Evolutionary conservation across 2,113 vertebrate species (phyloP).

Genomic region (Dascyllus trimaculatus): DNA sequence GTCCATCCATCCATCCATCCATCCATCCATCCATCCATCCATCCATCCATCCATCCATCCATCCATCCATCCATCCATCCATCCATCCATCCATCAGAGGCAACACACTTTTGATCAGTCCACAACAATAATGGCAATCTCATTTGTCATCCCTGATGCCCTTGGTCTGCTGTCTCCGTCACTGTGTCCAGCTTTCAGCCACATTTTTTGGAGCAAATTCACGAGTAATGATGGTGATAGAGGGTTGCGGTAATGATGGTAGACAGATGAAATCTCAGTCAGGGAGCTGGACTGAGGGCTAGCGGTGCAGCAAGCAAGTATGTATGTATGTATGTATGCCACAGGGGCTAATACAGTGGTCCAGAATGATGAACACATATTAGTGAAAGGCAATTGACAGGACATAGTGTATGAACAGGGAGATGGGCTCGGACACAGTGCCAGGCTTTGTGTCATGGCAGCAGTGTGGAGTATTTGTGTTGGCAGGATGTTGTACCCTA

Average conservation of each 20-base stretch:
- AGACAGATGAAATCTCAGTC: constrained; percentile 68
- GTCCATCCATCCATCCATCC: too few relatives aligned
- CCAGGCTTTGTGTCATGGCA: constrained; percentile 33
- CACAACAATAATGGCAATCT: constrained; percentile 3
- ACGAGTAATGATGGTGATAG: constrained; percentile 59
- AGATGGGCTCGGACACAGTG: constrained; percentile 39
- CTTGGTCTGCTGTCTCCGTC: constrained; percentile 27
- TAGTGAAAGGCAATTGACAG: constrained; percentile 70
- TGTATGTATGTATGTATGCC: constrained; percentile 42
- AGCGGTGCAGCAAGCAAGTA: constrained; percentile 40
- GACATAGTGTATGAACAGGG: constrained; percentile 30
- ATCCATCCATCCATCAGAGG: constrained; percentile 14
- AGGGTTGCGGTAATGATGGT: constrained; percentile 63
- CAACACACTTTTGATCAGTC: constrained; percentile 21
- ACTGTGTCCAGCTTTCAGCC: constrained; percentile 33
- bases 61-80: neutral
- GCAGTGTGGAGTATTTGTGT: constrained; percentile 23
- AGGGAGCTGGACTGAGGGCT: constrained; percentile 40
- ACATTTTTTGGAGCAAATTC: constrained; percentile 56
- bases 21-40: neutral
- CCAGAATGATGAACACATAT: constrained; percentile 76
- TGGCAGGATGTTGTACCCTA: constrained; percentile 36
- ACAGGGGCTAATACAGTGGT: constrained; percentile 70
- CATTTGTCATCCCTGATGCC: constrained; percentile 42
- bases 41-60: constrained; percentile 12